Conservation (phyloP, 2,888 invertebrate genomes). For the Tachina grossa region DNA sequence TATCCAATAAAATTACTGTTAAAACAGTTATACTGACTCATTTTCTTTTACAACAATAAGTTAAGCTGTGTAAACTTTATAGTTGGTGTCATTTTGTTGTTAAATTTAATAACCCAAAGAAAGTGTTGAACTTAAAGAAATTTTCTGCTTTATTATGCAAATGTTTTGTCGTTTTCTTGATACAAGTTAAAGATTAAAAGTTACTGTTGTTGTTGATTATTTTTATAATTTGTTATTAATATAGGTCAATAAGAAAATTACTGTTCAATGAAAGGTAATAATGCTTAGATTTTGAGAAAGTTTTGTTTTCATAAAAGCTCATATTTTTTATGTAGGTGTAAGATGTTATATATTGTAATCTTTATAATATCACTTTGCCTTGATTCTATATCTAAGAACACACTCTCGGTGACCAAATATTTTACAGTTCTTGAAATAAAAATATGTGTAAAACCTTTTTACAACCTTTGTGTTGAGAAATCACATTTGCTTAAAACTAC, state of each 20-base stretch:
- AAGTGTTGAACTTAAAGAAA: constrained; percentile 26
- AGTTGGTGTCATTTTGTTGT: background rate
- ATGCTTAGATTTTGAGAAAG: background rate
- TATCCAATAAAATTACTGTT: background rate
- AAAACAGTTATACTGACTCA: background rate
- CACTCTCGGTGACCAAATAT: too few relatives aligned
- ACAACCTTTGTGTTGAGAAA: too few relatives aligned
- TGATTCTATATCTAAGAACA: too few relatives aligned
- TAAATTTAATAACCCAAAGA: constrained; percentile 23
- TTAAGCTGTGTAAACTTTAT: background rate
- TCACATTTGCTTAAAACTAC: too few relatives aligned
- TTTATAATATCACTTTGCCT: too few relatives aligned
- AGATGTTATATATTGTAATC: too few relatives aligned
- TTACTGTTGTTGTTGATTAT: background rate
- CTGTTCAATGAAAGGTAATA: background rate
- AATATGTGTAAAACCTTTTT: too few relatives aligned
- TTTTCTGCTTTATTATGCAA: constrained; percentile 44
- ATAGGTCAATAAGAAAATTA: constrained; percentile 11
- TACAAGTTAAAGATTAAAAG: background rate
- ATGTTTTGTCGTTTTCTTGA: constrained; percentile 8
- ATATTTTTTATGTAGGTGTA: too few relatives aligned
- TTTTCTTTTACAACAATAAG: background rate
- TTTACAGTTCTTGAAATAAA: too few relatives aligned
- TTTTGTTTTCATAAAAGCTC: background rate
- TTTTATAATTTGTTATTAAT: background rate